Evolutionary conservation across 2,888 invertebrate species (phyloP).

Genomic region (Marasmarcha lunaedactyla): DNA sequence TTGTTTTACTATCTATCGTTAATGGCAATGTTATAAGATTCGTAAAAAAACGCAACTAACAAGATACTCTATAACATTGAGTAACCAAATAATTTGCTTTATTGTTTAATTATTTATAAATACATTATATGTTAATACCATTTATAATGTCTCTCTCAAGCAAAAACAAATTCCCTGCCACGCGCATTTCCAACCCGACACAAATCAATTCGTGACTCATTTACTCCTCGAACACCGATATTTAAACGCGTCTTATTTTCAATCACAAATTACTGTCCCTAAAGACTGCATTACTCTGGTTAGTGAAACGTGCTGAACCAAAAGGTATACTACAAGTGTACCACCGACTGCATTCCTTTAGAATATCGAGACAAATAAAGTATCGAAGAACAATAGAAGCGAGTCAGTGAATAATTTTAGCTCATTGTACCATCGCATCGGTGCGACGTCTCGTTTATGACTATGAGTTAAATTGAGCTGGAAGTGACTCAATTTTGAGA

Average conservation of each 20-base stretch:
- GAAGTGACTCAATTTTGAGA: conserved; percentile 5
- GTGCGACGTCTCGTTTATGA: conserved; percentile 25
- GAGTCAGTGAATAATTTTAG: conserved; percentile 61
- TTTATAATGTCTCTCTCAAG: too few species aligned
- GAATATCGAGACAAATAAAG: conserved; percentile 50
- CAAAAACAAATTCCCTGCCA: too few species aligned
- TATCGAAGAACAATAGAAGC: conserved; percentile 62
- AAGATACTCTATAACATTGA: too few species aligned
- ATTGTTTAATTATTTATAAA: too few species aligned
- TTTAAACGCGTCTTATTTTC: conserved; percentile 26
- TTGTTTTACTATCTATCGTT: too few species aligned
- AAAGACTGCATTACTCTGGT: conserved; percentile 41
- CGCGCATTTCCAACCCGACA: too few species aligned
- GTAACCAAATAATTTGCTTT: too few species aligned
- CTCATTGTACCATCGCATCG: conserved; percentile 40
- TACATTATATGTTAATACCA: too few species aligned
- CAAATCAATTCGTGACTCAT: too few species aligned
- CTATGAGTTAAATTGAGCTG: background rate
- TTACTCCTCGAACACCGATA: too few species aligned
- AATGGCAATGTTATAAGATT: too few species aligned
- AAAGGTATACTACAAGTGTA: conserved; percentile 33
- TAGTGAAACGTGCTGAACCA: conserved; percentile 47
- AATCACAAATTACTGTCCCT: conserved; percentile 42
- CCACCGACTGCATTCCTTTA: conserved; percentile 3
- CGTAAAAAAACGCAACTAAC: too few species aligned